Percentiles rank a stretch among this genome's conserved stretches.
phyloP scores from a whole-genome alignment of 1,140 invertebrate genomes.

The Drosophila serrata region DNA sequence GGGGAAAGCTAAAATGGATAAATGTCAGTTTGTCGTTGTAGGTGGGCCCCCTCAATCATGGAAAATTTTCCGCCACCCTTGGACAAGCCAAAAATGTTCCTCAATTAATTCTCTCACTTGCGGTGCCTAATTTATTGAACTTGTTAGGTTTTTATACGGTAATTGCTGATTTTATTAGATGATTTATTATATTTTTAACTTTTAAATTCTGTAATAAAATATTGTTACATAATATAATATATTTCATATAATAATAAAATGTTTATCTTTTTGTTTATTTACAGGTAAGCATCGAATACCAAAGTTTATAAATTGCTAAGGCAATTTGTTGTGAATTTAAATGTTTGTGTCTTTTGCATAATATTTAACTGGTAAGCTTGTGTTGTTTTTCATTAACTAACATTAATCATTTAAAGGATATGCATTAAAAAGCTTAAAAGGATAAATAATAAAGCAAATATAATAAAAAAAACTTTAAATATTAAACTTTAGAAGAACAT shows the following conservation, averaged over 20 bases:
- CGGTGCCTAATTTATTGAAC: slow-evolving; percentile 1
- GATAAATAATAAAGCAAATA: not conserved
- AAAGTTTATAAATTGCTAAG: not conserved
- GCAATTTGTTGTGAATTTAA: slow-evolving; percentile 3
- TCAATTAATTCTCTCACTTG: slow-evolving; percentile 21
- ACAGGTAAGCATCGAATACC: slow-evolving; percentile 64
- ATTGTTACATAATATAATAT: not conserved
- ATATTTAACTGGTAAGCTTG: slow-evolving; percentile 31
- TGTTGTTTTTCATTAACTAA: slow-evolving; percentile 32
- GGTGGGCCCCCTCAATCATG: slow-evolving; percentile 34
- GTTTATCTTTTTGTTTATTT: slow-evolving; percentile 33
- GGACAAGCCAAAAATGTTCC: slow-evolving; percentile 24
- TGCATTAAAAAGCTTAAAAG: not conserved
- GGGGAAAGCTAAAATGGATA: slow-evolving; percentile 48
- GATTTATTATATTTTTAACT: not conserved
- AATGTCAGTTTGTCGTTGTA: slow-evolving; percentile 33
- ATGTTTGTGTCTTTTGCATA: slow-evolving; percentile 14
- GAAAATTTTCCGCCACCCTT: slow-evolving; percentile 42
- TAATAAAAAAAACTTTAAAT: not conserved
- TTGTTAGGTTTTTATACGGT: not conserved
- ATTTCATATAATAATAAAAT: slow-evolving; percentile 15
- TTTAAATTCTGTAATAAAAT: not conserved
- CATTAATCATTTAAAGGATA: slow-evolving; percentile 3
- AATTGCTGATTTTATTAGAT: too few relatives aligned
- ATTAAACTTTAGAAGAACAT: not conserved